These are phyloP conservation scores for Drosophila quadrilineata DNA, from an alignment of 1,140 invertebrate species.

Conservation along the genomic window DNA sequence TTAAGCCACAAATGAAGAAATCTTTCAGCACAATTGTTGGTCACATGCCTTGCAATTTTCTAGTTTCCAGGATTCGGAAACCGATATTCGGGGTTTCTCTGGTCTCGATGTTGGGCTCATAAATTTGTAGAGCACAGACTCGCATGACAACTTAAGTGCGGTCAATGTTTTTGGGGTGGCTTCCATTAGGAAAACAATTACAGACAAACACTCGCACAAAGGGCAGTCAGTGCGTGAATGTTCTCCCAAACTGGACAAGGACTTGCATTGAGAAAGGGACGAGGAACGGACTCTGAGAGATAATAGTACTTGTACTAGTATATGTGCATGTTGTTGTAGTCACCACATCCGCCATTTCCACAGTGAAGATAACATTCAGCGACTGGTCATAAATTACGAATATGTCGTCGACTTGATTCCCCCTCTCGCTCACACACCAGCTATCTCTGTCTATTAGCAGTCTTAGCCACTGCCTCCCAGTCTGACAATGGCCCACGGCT, in stretches of 20 bases:
- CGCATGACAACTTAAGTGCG: constrained; percentile 70
- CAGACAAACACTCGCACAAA: constrained; percentile 57
- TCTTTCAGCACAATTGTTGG: too few relatives aligned
- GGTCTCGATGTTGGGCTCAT: constrained; percentile 37
- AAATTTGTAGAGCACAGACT: constrained; percentile 61
- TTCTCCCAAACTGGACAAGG: constrained; percentile 10
- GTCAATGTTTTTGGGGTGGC: constrained; percentile 62
- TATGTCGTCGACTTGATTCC: constrained; percentile 65
- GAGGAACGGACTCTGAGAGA: too few relatives aligned
- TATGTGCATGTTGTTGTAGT: constrained; percentile 1
- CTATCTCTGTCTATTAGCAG: constrained; percentile 69
- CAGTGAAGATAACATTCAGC: constrained; percentile 56
- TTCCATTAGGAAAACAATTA: constrained; percentile 72
- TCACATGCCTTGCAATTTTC: too few relatives aligned
- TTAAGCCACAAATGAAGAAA: too few relatives aligned
- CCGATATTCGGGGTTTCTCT: too few relatives aligned
- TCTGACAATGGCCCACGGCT: constrained; percentile 56
- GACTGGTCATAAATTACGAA: constrained; percentile 67
- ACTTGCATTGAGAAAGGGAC: constrained; percentile 11
- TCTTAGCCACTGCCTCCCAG: constrained; percentile 51
- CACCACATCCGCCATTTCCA: constrained; percentile 15
- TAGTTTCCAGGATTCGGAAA: too few relatives aligned
- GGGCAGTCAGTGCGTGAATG: constrained; percentile 28
- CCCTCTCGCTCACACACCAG: too few relatives aligned
- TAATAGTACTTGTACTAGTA: too few relatives aligned